Base-by-base conservation (phyloP, 2,888 invertebrate species). In the Minunthozetes semirufus region DNA sequence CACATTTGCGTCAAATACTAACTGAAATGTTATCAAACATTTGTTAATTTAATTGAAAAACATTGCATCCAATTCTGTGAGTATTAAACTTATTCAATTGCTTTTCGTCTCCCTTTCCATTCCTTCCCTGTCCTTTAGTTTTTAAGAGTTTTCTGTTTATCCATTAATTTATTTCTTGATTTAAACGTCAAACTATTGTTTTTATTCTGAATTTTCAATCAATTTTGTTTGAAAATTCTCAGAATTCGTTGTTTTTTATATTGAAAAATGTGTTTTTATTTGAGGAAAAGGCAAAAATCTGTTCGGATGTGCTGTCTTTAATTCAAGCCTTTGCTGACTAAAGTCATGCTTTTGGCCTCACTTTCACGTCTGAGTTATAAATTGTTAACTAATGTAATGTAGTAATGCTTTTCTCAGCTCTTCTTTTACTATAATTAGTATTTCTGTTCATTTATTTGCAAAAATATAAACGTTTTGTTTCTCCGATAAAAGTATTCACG, bases 331-430 rank as follows among this genome's bases (percentile, higher is more conserved):
- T 27, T 61, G n/a, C 27, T 27, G 17, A 25, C 61, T 56, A 3
- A 9, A 63, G 63, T 22, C 63, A 33, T 63, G 29, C 63, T 33
- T 63, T 63, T 63, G 63, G 17, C 33, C 63, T 33, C 63, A 63
- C 63, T 63, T 33, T 63, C 33, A 59, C 63, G 22, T 63, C 17
- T 29, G 63, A 63, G 63, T 33, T 63, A 63, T 63, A 63, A 63
- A 33, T 42, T 63, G 5, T 63, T 17, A 33, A 33, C n/a, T n/a
- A n/a, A n/a, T n/a, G n/a, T n/a, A n/a, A n/a, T n/a, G 33, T 19
- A 63, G 33, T 38, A 63, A 63, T 22, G 19, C 11, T 61, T 63
- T 33, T 63, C 17, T 17, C 33, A 29, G 4, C 33, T 63, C 17
- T 61, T 61, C 17, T 42, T 42, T 42, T 38, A 17, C 63, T 63